These are phyloP conservation scores for Hydrolagus affinis DNA, from an alignment of 2,113 vertebrate genomes.

Conservation along the genomic window DNA sequence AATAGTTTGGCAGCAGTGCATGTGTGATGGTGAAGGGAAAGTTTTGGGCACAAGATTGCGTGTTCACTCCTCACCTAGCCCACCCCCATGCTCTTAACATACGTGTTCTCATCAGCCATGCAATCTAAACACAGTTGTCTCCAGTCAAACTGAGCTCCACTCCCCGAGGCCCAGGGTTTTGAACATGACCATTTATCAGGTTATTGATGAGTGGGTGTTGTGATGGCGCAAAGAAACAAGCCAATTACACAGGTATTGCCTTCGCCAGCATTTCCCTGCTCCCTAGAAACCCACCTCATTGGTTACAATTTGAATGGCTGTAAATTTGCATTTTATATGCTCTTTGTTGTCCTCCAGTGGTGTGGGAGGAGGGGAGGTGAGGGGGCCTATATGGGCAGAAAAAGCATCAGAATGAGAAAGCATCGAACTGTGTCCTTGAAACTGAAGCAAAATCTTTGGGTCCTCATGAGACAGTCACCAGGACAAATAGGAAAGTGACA, in stretches of 20 bases:
- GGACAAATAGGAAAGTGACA: not conserved
- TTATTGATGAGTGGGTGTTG: no score
- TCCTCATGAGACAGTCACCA: not conserved
- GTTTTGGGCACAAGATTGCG: no score
- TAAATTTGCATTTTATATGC: not conserved
- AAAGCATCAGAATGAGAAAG: slow-evolving; percentile 1
- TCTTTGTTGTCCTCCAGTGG: not conserved
- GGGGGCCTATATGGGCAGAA: not conserved
- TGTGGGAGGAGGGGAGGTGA: not conserved
- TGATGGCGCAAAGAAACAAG: not conserved
- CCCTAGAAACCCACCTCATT: not conserved
- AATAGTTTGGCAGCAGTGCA: no score
- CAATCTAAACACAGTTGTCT: no score
- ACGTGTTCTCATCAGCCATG: no score
- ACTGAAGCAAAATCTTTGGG: not conserved
- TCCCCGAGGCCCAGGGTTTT: no score
- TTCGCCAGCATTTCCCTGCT: not conserved
- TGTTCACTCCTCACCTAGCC: no score
- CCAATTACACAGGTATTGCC: slow-evolving; percentile 11
- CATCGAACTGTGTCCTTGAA: slow-evolving; percentile 24
- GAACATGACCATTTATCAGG: no score
- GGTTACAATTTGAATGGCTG: no score
- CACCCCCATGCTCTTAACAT: no score
- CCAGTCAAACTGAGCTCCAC: no score
- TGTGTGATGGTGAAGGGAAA: no score